A percentile compares a stretch with the other conserved stretches of the same genome.
Evolutionary conservation across 1,140 invertebrate genomes (phyloP).

Genomic region (Drosophila orena): DNA sequence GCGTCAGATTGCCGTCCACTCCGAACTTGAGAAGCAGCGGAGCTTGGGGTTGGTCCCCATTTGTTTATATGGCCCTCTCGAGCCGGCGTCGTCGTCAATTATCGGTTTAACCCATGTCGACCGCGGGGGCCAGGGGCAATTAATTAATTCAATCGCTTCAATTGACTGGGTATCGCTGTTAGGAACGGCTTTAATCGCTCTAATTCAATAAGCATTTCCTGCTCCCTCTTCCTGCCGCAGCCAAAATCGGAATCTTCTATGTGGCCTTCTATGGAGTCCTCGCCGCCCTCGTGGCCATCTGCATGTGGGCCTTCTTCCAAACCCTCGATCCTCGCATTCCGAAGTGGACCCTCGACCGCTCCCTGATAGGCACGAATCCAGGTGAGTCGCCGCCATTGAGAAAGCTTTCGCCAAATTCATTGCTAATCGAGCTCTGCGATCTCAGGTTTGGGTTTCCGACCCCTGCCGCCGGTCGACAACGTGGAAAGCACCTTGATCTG

Average conservation of each 20-base stretch:
- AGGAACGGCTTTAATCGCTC: conserved; percentile 17
- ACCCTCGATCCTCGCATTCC: conserved; percentile 95
- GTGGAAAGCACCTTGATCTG: conserved; percentile 97
- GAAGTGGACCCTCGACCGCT: conserved; percentile 92
- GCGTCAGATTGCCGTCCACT: conserved; percentile 35
- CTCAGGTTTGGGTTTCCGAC: conserved; percentile 95
- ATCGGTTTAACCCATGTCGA: conserved; percentile 67
- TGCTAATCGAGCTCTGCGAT: conserved; percentile 27
- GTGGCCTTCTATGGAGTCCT: conserved; percentile 95
- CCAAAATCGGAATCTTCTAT: conserved; percentile 96
- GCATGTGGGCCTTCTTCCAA: conserved; percentile 96
- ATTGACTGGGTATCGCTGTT: conserved; percentile 51
- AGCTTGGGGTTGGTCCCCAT: conserved; percentile 13
- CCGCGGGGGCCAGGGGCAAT: conserved; percentile 47
- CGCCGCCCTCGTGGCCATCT: conserved; percentile 93
- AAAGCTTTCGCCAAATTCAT: neutral
- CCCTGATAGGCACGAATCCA: conserved; percentile 96
- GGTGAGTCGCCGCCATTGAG: conserved; percentile 85
- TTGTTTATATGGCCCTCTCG: conserved; percentile 41
- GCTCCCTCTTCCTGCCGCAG: conserved; percentile 86
- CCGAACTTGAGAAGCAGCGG: conserved; percentile 33
- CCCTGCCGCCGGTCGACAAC: conserved; percentile 92
- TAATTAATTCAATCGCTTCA: conserved; percentile 70
- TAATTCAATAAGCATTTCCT: conserved; percentile 40
- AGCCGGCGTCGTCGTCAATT: conserved; percentile 53